Evolutionary conservation across 1,140 invertebrate genomes (phyloP), one percentile per base, ranked within the genome.

Genomic region (Heliconius himera): DNA sequence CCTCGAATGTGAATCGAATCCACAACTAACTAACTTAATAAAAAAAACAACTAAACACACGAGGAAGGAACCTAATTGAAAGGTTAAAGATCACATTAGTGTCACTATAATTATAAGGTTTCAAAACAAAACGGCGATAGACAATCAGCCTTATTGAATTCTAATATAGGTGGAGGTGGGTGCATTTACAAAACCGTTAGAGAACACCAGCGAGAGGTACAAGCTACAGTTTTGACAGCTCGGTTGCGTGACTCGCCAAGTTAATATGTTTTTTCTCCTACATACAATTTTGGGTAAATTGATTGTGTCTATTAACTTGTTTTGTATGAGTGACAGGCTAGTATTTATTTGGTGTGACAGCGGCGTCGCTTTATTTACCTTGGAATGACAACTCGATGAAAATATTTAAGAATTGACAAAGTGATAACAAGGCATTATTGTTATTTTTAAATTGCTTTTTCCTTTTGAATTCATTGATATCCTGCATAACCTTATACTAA

Each of bases 261-360:
- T 79, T 89, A 87, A 87, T 87, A 84, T 66, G 76, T 84, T 87
- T 92, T 91, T 91, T 89, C 88, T 82, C 78, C 78, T 76, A 82
- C 82, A 83, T 82, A 83, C 74, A 87, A 78, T 84, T 90, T 88
- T 79, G 78, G 82, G 82, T 81, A 88, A 92, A 92, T 91, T 92
- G 89, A 90, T 90, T 90, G 86, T 80, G 83, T 85, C 88, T 90
- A 91, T 91, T 91, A 90, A 86, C 84, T 90, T 87, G 88, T 91
- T 90, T 84, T 84, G 73, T 80, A 77, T 84, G 22, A 85, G 84
- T 88, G 89, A 88, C 88, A 66, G 87, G 86, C 82, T 79, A 82
- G 85, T 76, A 78, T 76, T 84, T 88, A 72, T 26, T 72, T 41
- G 70, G 87, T 84, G 82, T 84, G 80, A 86, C n/a, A n/a, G n/a